Percentiles rank a stretch among this genome's conserved stretches.
These are phyloP conservation scores for Hippolais icterina DNA, from an alignment of 2,113 vertebrate species.

Conservation along the genomic window DNA sequence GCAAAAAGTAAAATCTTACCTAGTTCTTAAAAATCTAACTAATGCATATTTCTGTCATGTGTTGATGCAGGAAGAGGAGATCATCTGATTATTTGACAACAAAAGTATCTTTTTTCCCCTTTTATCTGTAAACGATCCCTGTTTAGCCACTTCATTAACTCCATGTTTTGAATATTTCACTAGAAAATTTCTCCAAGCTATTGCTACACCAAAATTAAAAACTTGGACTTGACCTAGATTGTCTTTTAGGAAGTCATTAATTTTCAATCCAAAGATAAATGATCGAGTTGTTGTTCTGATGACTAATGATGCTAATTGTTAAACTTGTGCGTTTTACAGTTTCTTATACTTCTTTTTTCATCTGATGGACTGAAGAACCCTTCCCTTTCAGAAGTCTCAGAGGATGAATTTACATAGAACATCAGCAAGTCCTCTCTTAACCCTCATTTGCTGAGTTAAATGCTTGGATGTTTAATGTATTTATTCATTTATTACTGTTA, in stretches of 20 bases:
- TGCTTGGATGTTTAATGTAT: not conserved
- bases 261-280: constrained; percentile 15
- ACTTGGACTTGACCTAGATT: not conserved
- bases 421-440: not conserved
- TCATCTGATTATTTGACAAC: not conserved
- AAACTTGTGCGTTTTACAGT: not conserved
- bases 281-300: not conserved
- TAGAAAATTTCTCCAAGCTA: not conserved
- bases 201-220: constrained; percentile 2
- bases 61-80: not conserved
- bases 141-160: constrained; percentile 1
- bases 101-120: not conserved
- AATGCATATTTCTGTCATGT: not conserved
- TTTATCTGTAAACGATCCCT: not conserved
- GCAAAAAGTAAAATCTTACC: not conserved
- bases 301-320: not conserved
- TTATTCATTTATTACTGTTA: not conserved
- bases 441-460: not conserved
- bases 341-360: not conserved
- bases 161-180: constrained; percentile 9
- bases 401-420: not conserved
- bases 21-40: not conserved
- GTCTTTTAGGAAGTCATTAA: constrained; percentile 16
- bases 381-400: not conserved
- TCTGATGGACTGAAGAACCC: not conserved